Conservation (phyloP, 1,140 invertebrate genomes). For the Piezodorus guildinii region DNA sequence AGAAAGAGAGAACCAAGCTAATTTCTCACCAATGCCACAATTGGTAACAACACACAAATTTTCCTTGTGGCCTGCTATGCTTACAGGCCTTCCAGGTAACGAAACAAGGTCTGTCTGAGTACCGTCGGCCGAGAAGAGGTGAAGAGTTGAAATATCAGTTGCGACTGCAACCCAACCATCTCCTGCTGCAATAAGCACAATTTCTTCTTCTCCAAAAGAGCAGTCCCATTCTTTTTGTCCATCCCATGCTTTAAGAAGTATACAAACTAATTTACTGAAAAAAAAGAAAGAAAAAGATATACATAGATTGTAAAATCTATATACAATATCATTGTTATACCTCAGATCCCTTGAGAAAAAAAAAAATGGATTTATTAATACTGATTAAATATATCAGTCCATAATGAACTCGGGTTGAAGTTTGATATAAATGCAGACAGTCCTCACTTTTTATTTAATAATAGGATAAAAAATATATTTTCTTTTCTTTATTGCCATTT, state of each 20-base stretch:
- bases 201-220: slow-evolving; percentile 65
- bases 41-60: slow-evolving; percentile 71
- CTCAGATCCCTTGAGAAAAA: background rate
- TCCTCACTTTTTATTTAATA: too few relatives aligned
- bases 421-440: too few relatives aligned
- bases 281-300: slow-evolving; percentile 3
- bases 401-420: too few relatives aligned
- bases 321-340: too few relatives aligned
- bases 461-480: too few relatives aligned
- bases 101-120: slow-evolving; percentile 69
- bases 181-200: slow-evolving; percentile 56
- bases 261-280: slow-evolving; percentile 45
- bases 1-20: background rate
- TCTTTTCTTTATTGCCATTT: too few relatives aligned
- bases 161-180: slow-evolving; percentile 63
- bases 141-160: slow-evolving; percentile 56
- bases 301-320: background rate
- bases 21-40: slow-evolving; percentile 39
- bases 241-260: slow-evolving; percentile 60
- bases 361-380: too few relatives aligned
- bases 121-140: slow-evolving; percentile 75
- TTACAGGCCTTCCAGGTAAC: slow-evolving; percentile 57
- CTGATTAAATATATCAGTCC: too few relatives aligned
- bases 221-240: slow-evolving; percentile 81
- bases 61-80: slow-evolving; percentile 53